Percentiles rank a stretch among this genome's conserved stretches.
These are phyloP conservation scores for Tachina fera DNA, from an alignment of 2,888 invertebrate genomes.

Conservation along the genomic window DNA sequence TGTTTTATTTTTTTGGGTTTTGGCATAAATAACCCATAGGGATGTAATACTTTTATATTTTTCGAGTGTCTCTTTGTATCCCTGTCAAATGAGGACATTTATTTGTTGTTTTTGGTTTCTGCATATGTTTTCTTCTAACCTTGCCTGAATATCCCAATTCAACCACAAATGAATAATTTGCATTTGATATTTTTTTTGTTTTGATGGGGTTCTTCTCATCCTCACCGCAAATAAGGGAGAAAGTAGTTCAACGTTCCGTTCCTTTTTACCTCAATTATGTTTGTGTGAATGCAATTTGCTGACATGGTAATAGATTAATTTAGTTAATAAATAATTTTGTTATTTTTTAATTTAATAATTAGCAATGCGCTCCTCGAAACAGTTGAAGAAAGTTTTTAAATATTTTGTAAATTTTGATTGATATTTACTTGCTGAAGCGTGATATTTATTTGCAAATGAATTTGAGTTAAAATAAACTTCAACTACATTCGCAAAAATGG, in stretches of 20 bases:
- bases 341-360: slow-evolving; percentile 15
- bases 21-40: slow-evolving; percentile 51
- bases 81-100: slow-evolving; percentile 49
- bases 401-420: neutral
- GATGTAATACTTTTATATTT: slow-evolving; percentile 33
- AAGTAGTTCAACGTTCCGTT: neutral
- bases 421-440: too few species aligned
- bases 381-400: neutral
- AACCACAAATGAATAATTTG: slow-evolving; percentile 73
- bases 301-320: slow-evolving; percentile 59
- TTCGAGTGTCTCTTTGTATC: slow-evolving; percentile 51
- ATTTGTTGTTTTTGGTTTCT: slow-evolving; percentile 54
- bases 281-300: slow-evolving; percentile 50
- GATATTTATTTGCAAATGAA: too few species aligned
- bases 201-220: slow-evolving; percentile 74
- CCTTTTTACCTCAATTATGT: slow-evolving; percentile 14
- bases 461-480: too few species aligned
- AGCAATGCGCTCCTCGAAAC: neutral
- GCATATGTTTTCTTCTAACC: slow-evolving; percentile 71
- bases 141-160: slow-evolving; percentile 78
- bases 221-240: slow-evolving; percentile 72
- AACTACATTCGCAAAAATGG: too few species aligned
- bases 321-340: slow-evolving; percentile 9
- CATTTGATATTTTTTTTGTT: slow-evolving; percentile 39
- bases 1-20: neutral